Percentiles rank a stretch among this genome's conserved stretches.
Conservation (phyloP, 2,888 invertebrate species). For the Orchestes rusci region DNA sequence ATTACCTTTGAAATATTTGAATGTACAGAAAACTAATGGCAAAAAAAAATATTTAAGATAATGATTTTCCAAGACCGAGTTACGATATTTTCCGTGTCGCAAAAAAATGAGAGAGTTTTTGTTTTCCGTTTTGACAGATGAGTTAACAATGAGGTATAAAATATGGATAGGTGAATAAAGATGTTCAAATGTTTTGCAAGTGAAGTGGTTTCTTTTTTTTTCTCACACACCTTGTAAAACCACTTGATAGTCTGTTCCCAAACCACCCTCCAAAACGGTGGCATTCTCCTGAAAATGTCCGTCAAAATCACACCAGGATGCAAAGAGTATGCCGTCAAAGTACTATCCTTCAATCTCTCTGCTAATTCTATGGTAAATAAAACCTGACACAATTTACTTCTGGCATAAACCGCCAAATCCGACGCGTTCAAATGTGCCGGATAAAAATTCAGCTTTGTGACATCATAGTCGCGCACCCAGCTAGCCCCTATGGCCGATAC, state of each 20-base stretch:
- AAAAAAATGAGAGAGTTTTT: no score
- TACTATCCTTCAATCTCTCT: conserved; percentile 25
- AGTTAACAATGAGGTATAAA: no score
- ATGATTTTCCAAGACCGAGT: no score
- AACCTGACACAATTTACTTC: conserved; percentile 31
- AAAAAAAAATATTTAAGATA: no score
- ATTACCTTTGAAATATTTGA: background rate
- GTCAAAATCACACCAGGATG: conserved; percentile 29
- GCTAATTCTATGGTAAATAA: conserved; percentile 31
- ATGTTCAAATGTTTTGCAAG: no score
- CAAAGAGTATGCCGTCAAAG: conserved; percentile 30
- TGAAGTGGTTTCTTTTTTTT: no score
- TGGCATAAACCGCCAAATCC: background rate
- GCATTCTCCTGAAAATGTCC: conserved; percentile 1
- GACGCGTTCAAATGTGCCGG: background rate
- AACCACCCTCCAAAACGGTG: background rate
- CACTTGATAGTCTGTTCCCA: background rate
- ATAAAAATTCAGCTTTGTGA: conserved; percentile 3
- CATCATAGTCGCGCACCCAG: conserved; percentile 1
- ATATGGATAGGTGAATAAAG: no score
- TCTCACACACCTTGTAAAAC: conserved; percentile 7
- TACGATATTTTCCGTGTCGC: no score
- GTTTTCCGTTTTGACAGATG: no score
- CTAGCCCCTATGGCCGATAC: conserved; percentile 9
- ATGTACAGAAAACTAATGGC: no score